phyloP scores from a whole-genome alignment of 2,797 vertebrate species.

The Galago senegalensis region DNA sequence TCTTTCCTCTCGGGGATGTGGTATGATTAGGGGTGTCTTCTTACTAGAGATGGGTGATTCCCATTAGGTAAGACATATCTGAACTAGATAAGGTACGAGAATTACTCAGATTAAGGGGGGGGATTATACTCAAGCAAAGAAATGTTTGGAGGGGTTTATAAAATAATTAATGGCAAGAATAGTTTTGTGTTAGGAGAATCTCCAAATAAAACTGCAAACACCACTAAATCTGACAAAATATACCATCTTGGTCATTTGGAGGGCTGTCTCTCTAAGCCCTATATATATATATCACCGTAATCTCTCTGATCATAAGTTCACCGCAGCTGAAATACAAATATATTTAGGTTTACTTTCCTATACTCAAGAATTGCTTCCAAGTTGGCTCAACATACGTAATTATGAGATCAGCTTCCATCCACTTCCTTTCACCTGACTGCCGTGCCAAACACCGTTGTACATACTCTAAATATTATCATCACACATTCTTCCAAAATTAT shows the following conservation, averaged over 20 bases:
- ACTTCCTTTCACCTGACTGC: not conserved
- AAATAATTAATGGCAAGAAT: conserved; percentile 30
- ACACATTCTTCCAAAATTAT: not conserved
- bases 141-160: conserved; percentile 35
- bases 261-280: not conserved
- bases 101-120: conserved; percentile 9
- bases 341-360: not conserved
- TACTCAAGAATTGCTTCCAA: not conserved
- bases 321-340: conserved; percentile 13
- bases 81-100: not conserved
- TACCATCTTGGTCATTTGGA: not conserved
- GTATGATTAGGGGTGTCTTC: not conserved
- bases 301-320: not conserved
- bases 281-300: not conserved
- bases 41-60: not conserved
- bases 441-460: not conserved
- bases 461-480: not conserved
- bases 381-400: not conserved
- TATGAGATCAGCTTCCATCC: not conserved
- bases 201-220: not conserved
- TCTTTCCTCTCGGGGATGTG: not conserved
- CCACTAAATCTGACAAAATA: not conserved
- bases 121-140: conserved; percentile 35
- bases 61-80: not conserved
- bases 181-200: not conserved